phyloP scores from a whole-genome alignment of 1,140 invertebrate species.

The Diplogasteroides magnus region DNA sequence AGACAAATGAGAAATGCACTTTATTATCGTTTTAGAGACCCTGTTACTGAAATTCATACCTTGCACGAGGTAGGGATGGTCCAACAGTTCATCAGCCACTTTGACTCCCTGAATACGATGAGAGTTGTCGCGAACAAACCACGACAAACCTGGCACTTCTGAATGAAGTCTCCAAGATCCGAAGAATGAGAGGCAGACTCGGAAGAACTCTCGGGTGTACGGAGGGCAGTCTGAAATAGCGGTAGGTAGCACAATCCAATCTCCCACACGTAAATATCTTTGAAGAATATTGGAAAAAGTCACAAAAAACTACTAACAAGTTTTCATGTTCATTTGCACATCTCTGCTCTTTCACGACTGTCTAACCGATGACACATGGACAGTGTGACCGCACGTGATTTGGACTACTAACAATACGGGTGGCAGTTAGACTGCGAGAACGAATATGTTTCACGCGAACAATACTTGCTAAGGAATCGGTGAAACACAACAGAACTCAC shows the following conservation, averaged over 20 bases:
- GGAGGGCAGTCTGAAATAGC: not conserved
- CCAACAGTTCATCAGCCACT: conserved; percentile 10
- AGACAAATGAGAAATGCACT: too few relatives aligned
- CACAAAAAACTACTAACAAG: too few relatives aligned
- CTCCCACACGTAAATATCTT: too few relatives aligned
- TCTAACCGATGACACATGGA: too few relatives aligned
- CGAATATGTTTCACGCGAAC: not conserved
- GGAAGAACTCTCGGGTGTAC: not conserved
- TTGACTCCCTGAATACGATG: too few relatives aligned
- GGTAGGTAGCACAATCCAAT: not conserved
- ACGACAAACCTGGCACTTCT: not conserved
- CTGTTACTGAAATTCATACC: conserved; percentile 20
- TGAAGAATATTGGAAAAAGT: too few relatives aligned
- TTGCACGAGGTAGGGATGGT: conserved; percentile 21
- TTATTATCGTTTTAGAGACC: too few relatives aligned
- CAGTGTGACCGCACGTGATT: not conserved
- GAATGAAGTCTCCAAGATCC: not conserved
- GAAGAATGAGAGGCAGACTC: not conserved
- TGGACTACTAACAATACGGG: not conserved
- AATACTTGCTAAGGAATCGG: not conserved
- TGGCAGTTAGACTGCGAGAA: conserved; percentile 5
- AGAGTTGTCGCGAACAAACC: too few relatives aligned
- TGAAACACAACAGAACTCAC: not conserved
- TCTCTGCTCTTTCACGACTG: too few relatives aligned
- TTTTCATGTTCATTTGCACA: too few relatives aligned